Evolutionary conservation across 2,797 vertebrate genomes (phyloP).

Genomic region (Taeniopygia guttata): DNA sequence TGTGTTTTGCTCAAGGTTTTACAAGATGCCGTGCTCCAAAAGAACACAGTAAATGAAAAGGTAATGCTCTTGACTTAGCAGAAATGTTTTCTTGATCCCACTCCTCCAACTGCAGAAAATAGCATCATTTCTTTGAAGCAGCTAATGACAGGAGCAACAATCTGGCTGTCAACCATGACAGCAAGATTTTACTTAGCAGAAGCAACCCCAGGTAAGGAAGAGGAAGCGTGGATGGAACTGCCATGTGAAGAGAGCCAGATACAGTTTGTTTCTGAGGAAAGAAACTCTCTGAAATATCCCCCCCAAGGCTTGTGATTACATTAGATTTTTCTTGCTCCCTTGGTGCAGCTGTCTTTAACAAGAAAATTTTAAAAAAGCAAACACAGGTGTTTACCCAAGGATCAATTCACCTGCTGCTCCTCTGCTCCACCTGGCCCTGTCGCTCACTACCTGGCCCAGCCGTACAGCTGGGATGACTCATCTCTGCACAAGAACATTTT

Average conservation of each 20-base stretch:
- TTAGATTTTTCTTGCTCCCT: conserved; percentile 4
- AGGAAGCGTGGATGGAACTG: neutral
- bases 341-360: conserved; percentile 30
- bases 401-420: conserved; percentile 83
- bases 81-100: neutral
- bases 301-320: neutral
- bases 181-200: neutral
- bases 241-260: neutral
- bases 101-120: neutral
- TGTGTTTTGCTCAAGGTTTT: neutral
- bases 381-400: conserved; percentile 82
- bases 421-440: conserved; percentile 80
- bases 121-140: neutral
- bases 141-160: neutral
- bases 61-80: neutral
- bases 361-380: conserved; percentile 13
- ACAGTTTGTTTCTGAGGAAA: neutral
- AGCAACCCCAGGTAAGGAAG: neutral
- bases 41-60: neutral
- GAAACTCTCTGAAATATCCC: neutral
- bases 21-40: neutral
- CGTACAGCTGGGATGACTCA: neutral
- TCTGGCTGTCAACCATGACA: neutral
- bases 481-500: neutral
- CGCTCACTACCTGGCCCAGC: neutral